phyloP scores from a whole-genome alignment of 2,113 vertebrate genomes.

The Sula dactylatra region DNA sequence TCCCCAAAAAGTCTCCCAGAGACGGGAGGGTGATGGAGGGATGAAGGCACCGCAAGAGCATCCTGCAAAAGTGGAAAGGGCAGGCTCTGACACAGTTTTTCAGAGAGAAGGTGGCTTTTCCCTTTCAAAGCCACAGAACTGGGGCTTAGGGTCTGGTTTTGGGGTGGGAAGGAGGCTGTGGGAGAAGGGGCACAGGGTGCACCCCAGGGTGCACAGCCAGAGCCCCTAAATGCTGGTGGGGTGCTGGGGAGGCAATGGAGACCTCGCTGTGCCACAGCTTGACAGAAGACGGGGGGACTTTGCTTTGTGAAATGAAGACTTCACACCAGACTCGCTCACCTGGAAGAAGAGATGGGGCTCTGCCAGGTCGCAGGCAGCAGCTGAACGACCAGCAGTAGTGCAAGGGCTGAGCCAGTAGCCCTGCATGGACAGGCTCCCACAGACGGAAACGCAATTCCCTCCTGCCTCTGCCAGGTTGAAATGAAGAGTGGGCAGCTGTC shows the following conservation, averaged over 20 bases:
- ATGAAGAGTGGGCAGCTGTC: background rate
- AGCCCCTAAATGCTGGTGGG: background rate
- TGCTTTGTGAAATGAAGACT: background rate
- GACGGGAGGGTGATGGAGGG: fast-evolving
- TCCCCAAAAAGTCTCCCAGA: background rate
- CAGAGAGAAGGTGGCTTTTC: background rate
- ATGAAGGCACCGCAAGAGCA: fast-evolving
- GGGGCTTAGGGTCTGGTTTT: background rate
- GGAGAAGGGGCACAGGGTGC: background rate
- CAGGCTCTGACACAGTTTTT: no score
- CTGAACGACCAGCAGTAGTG: background rate
- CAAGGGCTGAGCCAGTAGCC: background rate
- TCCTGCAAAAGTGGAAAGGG: fast-evolving
- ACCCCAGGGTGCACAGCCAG: background rate
- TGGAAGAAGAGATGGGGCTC: background rate
- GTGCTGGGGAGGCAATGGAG: fast-evolving
- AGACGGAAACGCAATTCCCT: background rate
- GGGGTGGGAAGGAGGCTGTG: background rate
- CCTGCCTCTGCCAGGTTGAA: background rate
- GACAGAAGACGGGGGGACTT: no score
- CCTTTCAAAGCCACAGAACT: background rate
- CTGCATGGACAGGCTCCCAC: background rate
- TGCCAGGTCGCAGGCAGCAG: background rate
- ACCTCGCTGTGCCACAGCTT: background rate
- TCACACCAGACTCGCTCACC: background rate